A percentile compares a stretch with the other conserved stretches of the same genome.
These are phyloP conservation scores for Caenorhabditis panamensis DNA, from an alignment of 2,888 invertebrate genomes.

Conservation along the genomic window DNA sequence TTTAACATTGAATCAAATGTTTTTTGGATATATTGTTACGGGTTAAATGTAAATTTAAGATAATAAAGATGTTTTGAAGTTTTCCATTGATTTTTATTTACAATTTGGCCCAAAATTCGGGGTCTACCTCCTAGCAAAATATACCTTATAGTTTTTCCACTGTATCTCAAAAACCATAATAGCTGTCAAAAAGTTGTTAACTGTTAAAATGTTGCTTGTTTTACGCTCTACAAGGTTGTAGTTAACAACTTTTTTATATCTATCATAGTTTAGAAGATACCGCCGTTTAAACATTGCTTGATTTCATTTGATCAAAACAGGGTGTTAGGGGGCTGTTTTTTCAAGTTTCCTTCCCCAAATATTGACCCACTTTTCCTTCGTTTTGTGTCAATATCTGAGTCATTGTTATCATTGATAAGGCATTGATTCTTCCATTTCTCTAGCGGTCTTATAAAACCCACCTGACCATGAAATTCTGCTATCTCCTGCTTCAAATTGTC, in stretches of 20 bases:
- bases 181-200: background rate
- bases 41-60: constrained; percentile 10
- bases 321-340: too few relatives aligned
- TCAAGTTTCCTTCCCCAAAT: background rate
- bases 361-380: background rate
- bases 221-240: background rate
- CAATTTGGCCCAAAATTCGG: too few relatives aligned
- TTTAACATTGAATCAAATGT: background rate
- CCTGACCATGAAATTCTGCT: background rate
- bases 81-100: too few relatives aligned
- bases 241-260: background rate
- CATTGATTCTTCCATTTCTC: background rate
- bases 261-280: too few relatives aligned
- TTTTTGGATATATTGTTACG: constrained; percentile 32
- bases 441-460: background rate
- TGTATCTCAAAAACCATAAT: background rate
- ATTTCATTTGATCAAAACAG: too few relatives aligned
- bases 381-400: background rate
- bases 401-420: background rate
- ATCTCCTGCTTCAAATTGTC: constrained; percentile 5
- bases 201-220: background rate
- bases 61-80: background rate
- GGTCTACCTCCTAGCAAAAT: too few relatives aligned
- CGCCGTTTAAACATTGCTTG: too few relatives aligned
- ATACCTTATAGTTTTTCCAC: too few relatives aligned